Evolutionary conservation across 2,888 invertebrate genomes (phyloP), one percentile per base, ranked within the genome.

Genomic region (Zelleria hepariella): DNA sequence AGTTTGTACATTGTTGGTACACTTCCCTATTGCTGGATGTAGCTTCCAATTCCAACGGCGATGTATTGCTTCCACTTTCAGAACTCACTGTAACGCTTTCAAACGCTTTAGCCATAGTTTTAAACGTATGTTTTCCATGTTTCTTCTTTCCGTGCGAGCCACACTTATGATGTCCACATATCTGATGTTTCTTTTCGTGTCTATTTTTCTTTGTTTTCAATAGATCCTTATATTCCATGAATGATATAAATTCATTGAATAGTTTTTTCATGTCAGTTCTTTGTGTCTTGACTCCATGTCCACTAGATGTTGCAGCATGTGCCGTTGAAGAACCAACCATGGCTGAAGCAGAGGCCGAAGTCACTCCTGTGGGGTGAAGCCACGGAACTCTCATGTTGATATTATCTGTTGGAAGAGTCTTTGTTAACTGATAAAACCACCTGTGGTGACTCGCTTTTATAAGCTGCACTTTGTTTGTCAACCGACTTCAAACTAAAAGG

Each of bases 101-200:
- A 27, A 54, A 54, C 4, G 54, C 54, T 25, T 54, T 54, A n/a
- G 23, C 25, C 18, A 54, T 25, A 26, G 54, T 25, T 42, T 42
- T 42, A 15, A 42, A 42, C 32, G 32, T 42, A 42, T 49, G 49
- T 49, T 7, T 49, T n/a, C 18, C 18, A 8, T 49, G 49, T 15
- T 42, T 42, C 15, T 15, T 42, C 68, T 55, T 64, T 65, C 4
- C 69, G 68, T 63, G 23, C 51, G 56, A 8, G n/a, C 48, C 57
- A 48, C 10, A 48, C 7, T 23, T 24, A 24, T 53, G 25, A 48
- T 47, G 32, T 27, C 25, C 49, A 18, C 26, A 54, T 6, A 48
- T 25, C 21, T 3, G 24, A 20, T 27, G 51, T 7, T 26, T 24
- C 20, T 49, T 23, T 25, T 25, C 53, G 21, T 21, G 6, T 42